Conservation (phyloP, 2,888 invertebrate genomes). For the Drosophila koepferae region DNA sequence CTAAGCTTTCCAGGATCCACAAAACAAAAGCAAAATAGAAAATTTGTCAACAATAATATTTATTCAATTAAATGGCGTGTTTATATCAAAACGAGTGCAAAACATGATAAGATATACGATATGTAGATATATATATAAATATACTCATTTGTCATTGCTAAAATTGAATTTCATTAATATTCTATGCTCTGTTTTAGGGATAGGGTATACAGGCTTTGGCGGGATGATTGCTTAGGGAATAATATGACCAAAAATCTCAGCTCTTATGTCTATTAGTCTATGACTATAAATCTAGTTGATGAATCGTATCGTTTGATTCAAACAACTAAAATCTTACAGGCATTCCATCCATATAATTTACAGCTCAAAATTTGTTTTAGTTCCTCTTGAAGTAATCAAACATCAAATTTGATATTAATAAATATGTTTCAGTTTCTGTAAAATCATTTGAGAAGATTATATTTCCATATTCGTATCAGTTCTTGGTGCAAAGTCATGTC, state of each 20-base stretch:
- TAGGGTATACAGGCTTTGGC: too few relatives aligned
- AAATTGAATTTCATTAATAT: background rate
- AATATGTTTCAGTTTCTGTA: too few relatives aligned
- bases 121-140: background rate
- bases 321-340: too few relatives aligned
- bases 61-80: conserved; percentile 22
- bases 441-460: too few relatives aligned
- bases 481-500: too few relatives aligned
- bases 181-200: background rate
- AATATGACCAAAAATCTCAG: too few relatives aligned
- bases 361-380: background rate
- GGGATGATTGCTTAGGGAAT: too few relatives aligned
- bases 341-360: too few relatives aligned
- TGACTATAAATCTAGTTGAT: too few relatives aligned
- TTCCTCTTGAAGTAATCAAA: background rate
- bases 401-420: background rate
- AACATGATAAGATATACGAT: conserved; percentile 27
- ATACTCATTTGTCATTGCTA: conserved; percentile 4
- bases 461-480: too few relatives aligned
- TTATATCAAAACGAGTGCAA: background rate
- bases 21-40: background rate
- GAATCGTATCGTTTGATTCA: too few relatives aligned
- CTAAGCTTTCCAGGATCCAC: conserved; percentile 7
- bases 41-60: conserved; percentile 3
- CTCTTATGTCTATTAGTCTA: too few relatives aligned